Evolutionary conservation across 64 coral and sea anemone species (phyloP), one percentile per base, ranked within the genome.

Genomic region (Pocillopora verrucosa): DNA sequence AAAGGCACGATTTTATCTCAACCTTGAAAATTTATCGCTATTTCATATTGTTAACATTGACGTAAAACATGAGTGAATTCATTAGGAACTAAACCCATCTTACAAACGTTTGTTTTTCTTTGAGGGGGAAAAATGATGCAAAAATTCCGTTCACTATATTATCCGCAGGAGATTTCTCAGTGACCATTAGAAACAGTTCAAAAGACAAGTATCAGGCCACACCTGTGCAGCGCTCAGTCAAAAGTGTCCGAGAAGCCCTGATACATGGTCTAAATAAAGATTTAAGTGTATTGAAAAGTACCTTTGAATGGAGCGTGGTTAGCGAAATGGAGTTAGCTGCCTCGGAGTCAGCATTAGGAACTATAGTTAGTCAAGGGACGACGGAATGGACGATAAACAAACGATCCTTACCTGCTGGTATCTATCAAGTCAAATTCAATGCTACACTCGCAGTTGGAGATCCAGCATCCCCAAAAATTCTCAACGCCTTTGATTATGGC

Each of bases 181-280:
- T 84, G 16, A 56, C 63, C 10, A 84, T 84, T 51, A 56, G 62
- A 67, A 56, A 84, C 35, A 84, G 69, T 56, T 84, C 81, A 2
- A 84, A 84, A 36, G 81, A 84, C 81, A 84, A 72, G 20, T 84
- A 84, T 38, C 62, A 56, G 1, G 63, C 81, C 36, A 84, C 81
- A 56, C 30, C 61, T 35, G 64, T 84, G 11, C 45, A 70, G 63
- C 35, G 81, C 9, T 69, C 81, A 9, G 19, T 24, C 36, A 84
- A 84, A 64, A 70, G 63, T 38, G 36, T 45, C 1, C 62, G 51
- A 56, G 63, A 24, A 51, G 81, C 81, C 7, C 34, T 70, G 24
- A 84, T 70, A 14, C 16, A 70, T 25, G 81, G 81, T 72, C 22
- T 84, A 14, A 36, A 64, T n/a, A 19, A 41, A 5, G 81, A 37